These are phyloP conservation scores for Oreochromis spilurus DNA, from an alignment of 2,113 vertebrate genomes.

Conservation along the genomic window DNA sequence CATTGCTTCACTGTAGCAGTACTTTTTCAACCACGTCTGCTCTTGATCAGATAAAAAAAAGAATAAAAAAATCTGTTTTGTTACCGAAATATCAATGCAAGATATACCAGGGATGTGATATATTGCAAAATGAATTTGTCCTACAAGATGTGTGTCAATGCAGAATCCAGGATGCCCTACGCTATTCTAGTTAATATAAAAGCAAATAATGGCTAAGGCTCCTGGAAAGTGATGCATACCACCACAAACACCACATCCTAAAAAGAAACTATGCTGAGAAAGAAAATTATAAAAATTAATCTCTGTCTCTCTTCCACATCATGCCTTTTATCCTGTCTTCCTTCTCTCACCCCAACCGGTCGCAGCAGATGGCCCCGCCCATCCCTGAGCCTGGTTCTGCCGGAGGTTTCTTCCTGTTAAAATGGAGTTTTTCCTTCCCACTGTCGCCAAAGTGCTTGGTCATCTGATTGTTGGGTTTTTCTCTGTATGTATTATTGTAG, in stretches of 20 bases:
- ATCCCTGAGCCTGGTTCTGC: neutral
- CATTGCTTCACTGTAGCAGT: neutral
- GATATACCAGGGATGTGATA: neutral
- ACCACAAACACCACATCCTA: neutral
- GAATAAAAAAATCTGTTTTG: neutral
- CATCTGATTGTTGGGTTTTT: rapidly evolving
- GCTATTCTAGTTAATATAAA: neutral
- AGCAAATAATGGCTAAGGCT: neutral
- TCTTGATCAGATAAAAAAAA: neutral
- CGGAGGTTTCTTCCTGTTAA: rapidly evolving
- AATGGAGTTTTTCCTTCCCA: neutral
- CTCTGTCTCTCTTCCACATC: neutral
- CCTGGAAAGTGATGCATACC: neutral
- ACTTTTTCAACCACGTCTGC: neutral
- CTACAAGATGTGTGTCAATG: neutral
- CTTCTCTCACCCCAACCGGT: neutral
- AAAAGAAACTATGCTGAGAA: neutral
- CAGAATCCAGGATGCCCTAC: neutral
- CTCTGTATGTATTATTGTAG: neutral
- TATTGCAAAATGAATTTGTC: neutral
- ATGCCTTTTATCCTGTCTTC: neutral
- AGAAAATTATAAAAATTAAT: neutral
- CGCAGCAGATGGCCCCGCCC: no score
- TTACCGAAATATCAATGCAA: neutral
- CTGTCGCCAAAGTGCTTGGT: neutral